Conservation (phyloP, 2,113 vertebrate genomes). For the Ornithorhynchus anatinus region DNA sequence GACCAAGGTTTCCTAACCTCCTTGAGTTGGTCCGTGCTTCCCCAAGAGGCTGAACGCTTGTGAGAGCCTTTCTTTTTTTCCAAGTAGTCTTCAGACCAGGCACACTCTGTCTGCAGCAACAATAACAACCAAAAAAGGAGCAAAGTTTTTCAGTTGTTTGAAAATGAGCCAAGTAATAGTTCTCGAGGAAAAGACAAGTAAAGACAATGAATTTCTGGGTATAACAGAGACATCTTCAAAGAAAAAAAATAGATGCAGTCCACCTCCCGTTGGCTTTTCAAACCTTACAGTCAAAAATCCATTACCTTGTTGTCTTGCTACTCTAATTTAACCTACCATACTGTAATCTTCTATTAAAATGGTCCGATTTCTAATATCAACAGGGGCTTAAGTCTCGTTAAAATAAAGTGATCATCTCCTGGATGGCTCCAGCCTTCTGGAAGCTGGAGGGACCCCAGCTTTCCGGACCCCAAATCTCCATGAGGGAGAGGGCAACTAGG, state of each 20-base stretch:
- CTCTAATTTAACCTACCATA: too few relatives aligned
- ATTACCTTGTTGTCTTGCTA: too few relatives aligned
- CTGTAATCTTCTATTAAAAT: too few relatives aligned
- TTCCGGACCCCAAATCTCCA: too few relatives aligned
- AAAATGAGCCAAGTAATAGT: background rate
- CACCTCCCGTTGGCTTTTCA: too few relatives aligned
- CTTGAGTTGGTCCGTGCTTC: constrained; percentile 97
- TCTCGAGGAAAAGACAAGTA: background rate
- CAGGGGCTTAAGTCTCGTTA: too few relatives aligned
- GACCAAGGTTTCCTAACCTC: constrained; percentile 79
- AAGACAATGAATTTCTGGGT: background rate
- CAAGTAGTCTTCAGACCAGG: constrained; percentile 92
- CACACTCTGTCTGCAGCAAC: constrained; percentile 87
- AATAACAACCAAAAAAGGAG: background rate
- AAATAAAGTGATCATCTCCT: too few relatives aligned
- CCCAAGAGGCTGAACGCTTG: constrained; percentile 96
- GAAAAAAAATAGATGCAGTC: background rate
- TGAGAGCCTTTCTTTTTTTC: constrained; percentile 93
- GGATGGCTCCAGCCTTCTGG: too few relatives aligned
- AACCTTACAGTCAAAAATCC: too few relatives aligned
- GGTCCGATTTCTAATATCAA: too few relatives aligned
- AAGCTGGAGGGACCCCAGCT: too few relatives aligned
- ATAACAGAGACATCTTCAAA: background rate
- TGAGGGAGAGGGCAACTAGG: too few relatives aligned
- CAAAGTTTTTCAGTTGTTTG: background rate